Evolutionary conservation across 2,113 vertebrate species (phyloP).

Genomic region (Hylia prasina): DNA sequence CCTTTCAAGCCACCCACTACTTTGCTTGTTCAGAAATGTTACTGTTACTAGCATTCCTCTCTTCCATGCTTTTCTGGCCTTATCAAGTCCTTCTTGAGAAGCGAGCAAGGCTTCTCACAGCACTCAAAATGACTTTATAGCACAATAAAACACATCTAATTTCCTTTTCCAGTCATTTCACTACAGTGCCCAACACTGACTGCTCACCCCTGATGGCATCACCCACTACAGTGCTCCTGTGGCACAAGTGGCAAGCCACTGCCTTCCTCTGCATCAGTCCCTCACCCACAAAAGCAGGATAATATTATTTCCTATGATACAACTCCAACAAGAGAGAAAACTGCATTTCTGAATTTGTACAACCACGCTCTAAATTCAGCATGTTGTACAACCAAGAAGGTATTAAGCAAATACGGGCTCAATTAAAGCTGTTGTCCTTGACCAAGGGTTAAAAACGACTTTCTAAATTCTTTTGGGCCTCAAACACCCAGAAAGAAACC

Average conservation of each 20-base stretch:
- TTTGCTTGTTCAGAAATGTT: not conserved
- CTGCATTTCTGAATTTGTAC: not conserved
- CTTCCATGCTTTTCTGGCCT: not conserved
- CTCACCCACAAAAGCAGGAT: not conserved
- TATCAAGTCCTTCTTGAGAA: not conserved
- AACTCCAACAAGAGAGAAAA: not conserved
- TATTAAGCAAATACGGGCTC: not conserved
- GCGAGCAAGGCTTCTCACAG: not conserved
- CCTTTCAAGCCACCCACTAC: not conserved
- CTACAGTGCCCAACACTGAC: not conserved
- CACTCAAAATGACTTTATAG: not conserved
- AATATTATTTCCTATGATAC: not conserved
- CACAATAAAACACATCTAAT: accelerated
- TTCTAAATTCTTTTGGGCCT: not conserved
- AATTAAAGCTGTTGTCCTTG: not conserved
- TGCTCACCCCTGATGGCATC: not conserved
- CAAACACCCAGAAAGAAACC: not conserved
- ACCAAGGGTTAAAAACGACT: not conserved
- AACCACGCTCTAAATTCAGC: not conserved
- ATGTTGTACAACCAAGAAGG: not conserved
- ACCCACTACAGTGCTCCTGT: not conserved
- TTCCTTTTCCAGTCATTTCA: not conserved
- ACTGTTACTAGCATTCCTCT: not conserved
- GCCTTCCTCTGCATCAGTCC: not conserved
- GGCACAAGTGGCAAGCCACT: not conserved